Base-by-base conservation (phyloP, 1,140 invertebrate species). In the Calliphora vicina region DNA sequence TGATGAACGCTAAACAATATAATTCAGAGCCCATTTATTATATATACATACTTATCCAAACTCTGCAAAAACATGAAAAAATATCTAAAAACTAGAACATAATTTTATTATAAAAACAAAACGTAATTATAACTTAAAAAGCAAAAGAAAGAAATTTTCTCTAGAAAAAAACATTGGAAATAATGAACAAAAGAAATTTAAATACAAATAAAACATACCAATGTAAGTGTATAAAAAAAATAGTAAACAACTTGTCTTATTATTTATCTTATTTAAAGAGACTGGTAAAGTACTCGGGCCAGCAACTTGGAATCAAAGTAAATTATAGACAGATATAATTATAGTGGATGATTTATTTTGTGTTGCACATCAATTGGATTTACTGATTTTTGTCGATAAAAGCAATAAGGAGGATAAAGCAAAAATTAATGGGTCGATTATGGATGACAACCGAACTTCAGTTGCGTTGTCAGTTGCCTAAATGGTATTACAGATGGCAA, bases 211-310 rank as follows among this genome's bases (percentile, higher is more conserved):
- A 26, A 23, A 71, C 27, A 71, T 82, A 82, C 57, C 57, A 61
- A 80, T 57, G 50, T 81, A 81, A 61, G 67, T 82, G n/a, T 71
- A 82, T 67, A 67, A 61, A 81, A n/a, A 35, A 81, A 80, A 81
- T 29, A 57, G 43, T 25, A 71, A 61, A 81, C 15, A 61, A 71
- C 35, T 27, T 35, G 57, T 12, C 27, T 71, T 82, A n/a, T 81
- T 81, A 42, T 82, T 67, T 81, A 43, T 57, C n/a, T 73, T 73
- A 27, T 29, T 35, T 0, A 2, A 42, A 43, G 15, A 57, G 50
- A n/a, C 50, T n/a, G n/a, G n/a, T n/a, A n/a, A n/a, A n/a, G n/a
- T n/a, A n/a, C n/a, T n/a, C n/a, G n/a, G n/a, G n/a, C n/a, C n/a
- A n/a, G n/a, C n/a, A n/a, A n/a, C n/a, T n/a, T n/a, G n/a, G n/a